phyloP scores from a whole-genome alignment of 64 coral and sea anemone genomes.

The Catalaphyllia jardinei region DNA sequence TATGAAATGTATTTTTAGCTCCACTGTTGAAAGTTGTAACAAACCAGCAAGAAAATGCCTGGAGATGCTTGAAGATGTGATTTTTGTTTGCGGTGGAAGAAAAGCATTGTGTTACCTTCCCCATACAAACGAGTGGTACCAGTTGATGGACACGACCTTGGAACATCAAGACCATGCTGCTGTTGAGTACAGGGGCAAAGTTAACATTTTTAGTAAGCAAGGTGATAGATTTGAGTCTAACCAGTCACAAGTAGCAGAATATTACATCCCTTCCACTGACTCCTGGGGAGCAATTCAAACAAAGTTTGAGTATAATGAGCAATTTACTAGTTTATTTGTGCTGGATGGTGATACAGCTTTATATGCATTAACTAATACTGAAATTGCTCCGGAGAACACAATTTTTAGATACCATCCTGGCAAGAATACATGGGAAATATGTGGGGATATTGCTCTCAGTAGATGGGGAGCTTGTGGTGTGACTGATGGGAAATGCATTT shows the following conservation, averaged over 20 bases:
- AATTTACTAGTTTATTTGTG: neutral
- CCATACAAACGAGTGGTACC: neutral
- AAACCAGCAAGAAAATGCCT: neutral
- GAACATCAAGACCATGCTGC: neutral
- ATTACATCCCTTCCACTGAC: neutral
- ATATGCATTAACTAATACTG: too few species aligned
- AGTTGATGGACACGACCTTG: neutral
- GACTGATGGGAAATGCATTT: neutral
- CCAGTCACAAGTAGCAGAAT: neutral
- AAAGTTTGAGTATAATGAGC: neutral
- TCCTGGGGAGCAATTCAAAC: neutral
- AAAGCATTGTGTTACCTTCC: neutral
- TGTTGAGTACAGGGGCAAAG: neutral
- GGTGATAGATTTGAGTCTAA: too few species aligned
- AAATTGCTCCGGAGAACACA: too few species aligned
- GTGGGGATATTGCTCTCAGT: too few species aligned
- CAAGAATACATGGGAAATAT: neutral
- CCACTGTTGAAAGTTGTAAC: too few species aligned
- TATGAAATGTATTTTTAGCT: neutral
- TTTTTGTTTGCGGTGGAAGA: conserved; percentile 24
- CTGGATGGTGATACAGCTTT: too few species aligned
- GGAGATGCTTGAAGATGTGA: neutral
- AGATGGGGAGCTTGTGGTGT: neutral
- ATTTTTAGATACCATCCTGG: neutral
- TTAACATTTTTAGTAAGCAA: neutral